Conservation (phyloP, 2,797 vertebrate species). For the Nyctalus aviator region DNA sequence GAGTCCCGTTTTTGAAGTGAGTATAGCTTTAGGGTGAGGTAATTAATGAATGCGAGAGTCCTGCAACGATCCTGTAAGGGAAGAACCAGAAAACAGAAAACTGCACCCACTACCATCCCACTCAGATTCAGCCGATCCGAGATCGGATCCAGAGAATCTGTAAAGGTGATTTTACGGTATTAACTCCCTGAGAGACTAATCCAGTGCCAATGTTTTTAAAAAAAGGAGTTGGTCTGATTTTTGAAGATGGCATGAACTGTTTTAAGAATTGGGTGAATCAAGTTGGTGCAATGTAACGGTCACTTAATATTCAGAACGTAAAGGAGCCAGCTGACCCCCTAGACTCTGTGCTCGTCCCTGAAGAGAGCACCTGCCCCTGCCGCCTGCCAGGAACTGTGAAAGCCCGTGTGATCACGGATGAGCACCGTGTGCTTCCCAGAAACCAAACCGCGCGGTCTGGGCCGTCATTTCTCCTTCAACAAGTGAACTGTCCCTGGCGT, state of each 20-base stretch:
- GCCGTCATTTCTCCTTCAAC: background rate
- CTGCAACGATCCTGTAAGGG: background rate
- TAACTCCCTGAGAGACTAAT: background rate
- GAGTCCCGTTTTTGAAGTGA: constrained; percentile 11
- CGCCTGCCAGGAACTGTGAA: background rate
- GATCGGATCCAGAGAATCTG: background rate
- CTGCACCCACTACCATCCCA: background rate
- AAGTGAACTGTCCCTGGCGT: background rate
- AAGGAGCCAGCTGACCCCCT: background rate
- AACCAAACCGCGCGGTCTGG: background rate
- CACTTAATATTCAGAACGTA: background rate
- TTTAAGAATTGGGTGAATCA: constrained; percentile 24
- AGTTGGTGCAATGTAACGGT: background rate
- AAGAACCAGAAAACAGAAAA: background rate
- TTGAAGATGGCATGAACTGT: background rate
- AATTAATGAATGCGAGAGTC: background rate
- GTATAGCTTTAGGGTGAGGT: background rate
- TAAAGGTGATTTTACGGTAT: constrained; percentile 8
- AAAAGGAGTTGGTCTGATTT: background rate
- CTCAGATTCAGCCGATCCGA: background rate
- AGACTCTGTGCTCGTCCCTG: background rate
- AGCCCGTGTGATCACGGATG: background rate
- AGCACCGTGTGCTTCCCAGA: background rate
- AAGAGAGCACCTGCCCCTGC: background rate
- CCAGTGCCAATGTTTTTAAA: background rate